Evolutionary conservation across 37 sponge, comb jelly and placozoan genomes (phyloP), one percentile per base, ranked within the genome.

Genomic region (Eunapius fragilis): DNA sequence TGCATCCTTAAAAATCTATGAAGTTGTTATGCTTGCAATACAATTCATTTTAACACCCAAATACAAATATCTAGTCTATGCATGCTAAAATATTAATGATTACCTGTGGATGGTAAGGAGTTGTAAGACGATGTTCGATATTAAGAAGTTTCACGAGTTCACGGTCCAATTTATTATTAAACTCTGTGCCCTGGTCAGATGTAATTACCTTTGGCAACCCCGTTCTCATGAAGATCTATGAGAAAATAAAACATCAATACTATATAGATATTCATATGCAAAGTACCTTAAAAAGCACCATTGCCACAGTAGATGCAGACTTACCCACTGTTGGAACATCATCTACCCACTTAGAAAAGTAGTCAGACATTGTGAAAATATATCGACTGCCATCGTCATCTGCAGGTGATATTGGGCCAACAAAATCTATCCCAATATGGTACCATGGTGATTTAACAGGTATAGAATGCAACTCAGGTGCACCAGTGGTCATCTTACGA

Each of bases 341-440:
- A 28, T 92, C 87, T 3, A 82, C 87, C 86, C 82, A 92, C 87
- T 89, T 92, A 6, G 90, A 82, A 74, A 93, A 93, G 75, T 93
- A 93, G 80, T 93, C 87, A 81, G 87, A 87, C 7, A 93, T 45
- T 7, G 90, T 89, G 14, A 93, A 58, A 33, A 93, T 87, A 38
- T 81, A 93, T 10, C 58, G 45, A 37, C 31, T 74, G 17, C 86
- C 86, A 83, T 79, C 84, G 6, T 73, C 26, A 73, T 69, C 69
- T 37, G 23, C 14, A 38, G 90, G 81, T 28, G 47, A 25, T 14
- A 90, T 25, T 23, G 89, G 89, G 4, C 92, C 92, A 70, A 92
- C 74, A 36, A 92, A 92, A 38, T 92, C 92, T 75, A 92, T 92
- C 24, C 92, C 89, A 30, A 92, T 80, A 49, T 37, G 31, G 76